phyloP scores from a whole-genome alignment of 2,888 invertebrate species.

The Platycheirus albimanus region DNA sequence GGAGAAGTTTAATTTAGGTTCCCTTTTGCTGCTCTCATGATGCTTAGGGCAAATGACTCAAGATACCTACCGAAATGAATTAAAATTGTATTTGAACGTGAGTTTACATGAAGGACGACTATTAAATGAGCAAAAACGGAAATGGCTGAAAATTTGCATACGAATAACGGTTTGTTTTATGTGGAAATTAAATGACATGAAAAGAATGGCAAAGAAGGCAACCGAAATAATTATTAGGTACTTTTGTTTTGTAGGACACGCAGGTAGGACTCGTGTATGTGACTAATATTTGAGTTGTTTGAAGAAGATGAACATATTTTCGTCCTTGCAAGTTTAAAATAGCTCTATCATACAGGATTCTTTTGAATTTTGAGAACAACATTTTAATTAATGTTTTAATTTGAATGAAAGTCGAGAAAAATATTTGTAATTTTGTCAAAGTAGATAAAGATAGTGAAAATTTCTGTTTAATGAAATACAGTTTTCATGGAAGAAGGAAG shows the following conservation, averaged over 20 bases:
- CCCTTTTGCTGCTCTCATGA: background rate
- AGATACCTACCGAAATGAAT: constrained; percentile 14
- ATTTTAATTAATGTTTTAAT: no score
- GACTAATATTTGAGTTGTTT: no score
- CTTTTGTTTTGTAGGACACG: background rate
- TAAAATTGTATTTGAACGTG: constrained; percentile 20
- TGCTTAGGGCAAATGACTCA: constrained; percentile 7
- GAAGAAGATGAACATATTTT: no score
- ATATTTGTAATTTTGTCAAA: no score
- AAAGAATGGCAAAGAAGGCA: background rate
- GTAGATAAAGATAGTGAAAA: no score
- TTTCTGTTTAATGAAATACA: no score
- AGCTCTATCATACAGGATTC: no score
- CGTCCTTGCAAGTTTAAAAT: no score
- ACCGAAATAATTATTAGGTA: background rate
- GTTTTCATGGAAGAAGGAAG: no score
- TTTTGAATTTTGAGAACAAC: no score
- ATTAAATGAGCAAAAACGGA: background rate
- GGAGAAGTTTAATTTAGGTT: background rate
- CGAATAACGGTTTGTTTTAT: background rate
- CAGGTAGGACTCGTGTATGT: background rate
- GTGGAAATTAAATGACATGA: background rate
- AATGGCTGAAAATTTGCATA: constrained; percentile 28
- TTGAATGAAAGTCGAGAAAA: no score
- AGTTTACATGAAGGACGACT: constrained; percentile 8